Conservation (phyloP, 2,888 invertebrate species). For the Thecophora atra region DNA sequence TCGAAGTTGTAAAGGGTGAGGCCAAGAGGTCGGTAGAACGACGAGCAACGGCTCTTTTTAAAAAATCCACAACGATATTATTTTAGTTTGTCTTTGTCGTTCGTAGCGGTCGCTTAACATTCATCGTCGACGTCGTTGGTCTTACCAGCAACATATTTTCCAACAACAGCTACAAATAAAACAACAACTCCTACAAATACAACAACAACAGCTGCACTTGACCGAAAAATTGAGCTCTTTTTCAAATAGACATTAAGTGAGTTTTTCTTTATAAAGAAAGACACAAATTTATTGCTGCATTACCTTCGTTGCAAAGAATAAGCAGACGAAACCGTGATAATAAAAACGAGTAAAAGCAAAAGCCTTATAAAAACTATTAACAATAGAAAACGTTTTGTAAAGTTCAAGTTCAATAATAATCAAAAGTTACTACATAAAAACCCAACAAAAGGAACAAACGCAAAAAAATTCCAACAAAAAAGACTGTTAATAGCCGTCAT, state of each 20-base stretch:
- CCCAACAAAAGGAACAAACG: background rate
- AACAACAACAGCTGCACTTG: too few relatives aligned
- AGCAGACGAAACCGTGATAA: too few relatives aligned
- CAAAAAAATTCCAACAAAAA: background rate
- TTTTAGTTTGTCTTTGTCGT: constrained; percentile 61
- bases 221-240: too few relatives aligned
- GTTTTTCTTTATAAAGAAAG: too few relatives aligned
- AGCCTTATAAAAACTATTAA: too few relatives aligned
- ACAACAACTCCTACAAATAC: constrained; percentile 7
- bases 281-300: too few relatives aligned
- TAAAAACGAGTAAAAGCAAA: too few relatives aligned
- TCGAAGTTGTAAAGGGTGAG: background rate
- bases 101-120: constrained; percentile 57
- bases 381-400: background rate
- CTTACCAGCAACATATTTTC: constrained; percentile 17
- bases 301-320: too few relatives aligned
- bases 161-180: constrained; percentile 3
- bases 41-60: constrained; percentile 46
- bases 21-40: too few relatives aligned
- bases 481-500: constrained; percentile 29
- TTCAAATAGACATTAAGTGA: too few relatives aligned
- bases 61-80: constrained; percentile 57
- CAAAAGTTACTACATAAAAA: background rate
- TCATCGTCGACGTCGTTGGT: constrained; percentile 35
- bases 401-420: background rate